These are phyloP conservation scores for Oenanthe melanoleuca DNA, from an alignment of 2,113 vertebrate genomes.

Conservation along the genomic window DNA sequence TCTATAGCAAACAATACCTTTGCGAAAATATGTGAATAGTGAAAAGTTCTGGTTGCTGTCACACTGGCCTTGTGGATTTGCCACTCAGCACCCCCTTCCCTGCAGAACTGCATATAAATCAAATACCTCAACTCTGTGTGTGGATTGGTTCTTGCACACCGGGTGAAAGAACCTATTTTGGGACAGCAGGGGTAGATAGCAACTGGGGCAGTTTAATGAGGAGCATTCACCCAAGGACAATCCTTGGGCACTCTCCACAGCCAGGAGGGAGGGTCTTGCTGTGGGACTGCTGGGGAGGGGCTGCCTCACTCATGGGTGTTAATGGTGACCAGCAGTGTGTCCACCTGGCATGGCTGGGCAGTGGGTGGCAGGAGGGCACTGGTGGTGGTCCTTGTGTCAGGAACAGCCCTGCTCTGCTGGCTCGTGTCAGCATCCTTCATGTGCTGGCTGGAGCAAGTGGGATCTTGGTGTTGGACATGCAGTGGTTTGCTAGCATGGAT, in stretches of 20 bases:
- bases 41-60: background rate
- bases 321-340: background rate
- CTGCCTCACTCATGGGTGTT: fast-evolving
- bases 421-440: fast-evolving
- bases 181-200: background rate
- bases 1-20: background rate
- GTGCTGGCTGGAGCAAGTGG: background rate
- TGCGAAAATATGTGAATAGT: background rate
- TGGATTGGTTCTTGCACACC: background rate
- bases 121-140: background rate
- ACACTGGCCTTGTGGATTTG: background rate
- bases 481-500: background rate
- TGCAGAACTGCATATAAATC: background rate
- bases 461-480: fast-evolving
- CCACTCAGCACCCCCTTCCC: background rate
- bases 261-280: background rate
- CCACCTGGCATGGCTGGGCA: background rate
- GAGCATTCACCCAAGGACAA: background rate
- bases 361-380: background rate
- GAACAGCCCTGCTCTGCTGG: fast-evolving
- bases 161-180: background rate
- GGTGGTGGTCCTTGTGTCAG: background rate
- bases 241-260: background rate
- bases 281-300: background rate
- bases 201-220: fast-evolving